Base-by-base conservation (phyloP, 2,888 invertebrate species). In the Caenorhabditis macrosperma region DNA sequence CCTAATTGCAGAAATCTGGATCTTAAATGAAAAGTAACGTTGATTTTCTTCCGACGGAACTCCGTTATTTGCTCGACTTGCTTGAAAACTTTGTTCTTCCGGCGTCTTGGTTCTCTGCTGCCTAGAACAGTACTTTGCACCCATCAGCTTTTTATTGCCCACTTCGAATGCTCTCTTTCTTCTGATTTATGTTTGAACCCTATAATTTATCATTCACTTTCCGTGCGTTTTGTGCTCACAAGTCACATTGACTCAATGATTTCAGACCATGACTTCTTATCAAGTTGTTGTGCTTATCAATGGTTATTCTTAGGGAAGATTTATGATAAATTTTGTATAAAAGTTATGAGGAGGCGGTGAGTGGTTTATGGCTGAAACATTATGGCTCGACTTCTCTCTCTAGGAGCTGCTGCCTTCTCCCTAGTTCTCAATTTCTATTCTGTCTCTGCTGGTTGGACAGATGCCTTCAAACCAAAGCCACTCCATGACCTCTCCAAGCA, bases 191-290 rank as follows among this genome's bases (percentile, higher is more conserved):
- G n/a, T n/a, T n/a, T n/a, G n/a, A n/a, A n/a, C n/a, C n/a, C n/a
- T n/a, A n/a, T n/a, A n/a, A n/a, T n/a, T n/a, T n/a, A n/a, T n/a
- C n/a, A n/a, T n/a, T n/a, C 54, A 24, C 20, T 60, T 54, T 61
- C 44, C 55, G 54, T 20, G 33, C 44, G 10, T 24, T 38, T 12
- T 52, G 50, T 69, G 61, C 38, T 33, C 26, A 71, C 46, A 71
- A 71, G 71, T 46, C 71, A 71, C 63, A 71, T 48, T 68, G 68
- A 68, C 30, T 68, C 68, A 68, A 33, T 24, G 26, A 33, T 1
- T 54, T 44, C 50, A 50, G 50, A 50, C 24, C 50, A 50, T 24
- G 50, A 12, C 17, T 50, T n/a, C 46, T 26, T 22, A 22, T 50
- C 50, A 46, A 20, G 22, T 46, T n/a, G 2, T 24, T 22, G 15